Evolutionary conservation across 2,888 invertebrate species (phyloP), one percentile per base, ranked within the genome.

Genomic region (Allophyes oxyacanthae): DNA sequence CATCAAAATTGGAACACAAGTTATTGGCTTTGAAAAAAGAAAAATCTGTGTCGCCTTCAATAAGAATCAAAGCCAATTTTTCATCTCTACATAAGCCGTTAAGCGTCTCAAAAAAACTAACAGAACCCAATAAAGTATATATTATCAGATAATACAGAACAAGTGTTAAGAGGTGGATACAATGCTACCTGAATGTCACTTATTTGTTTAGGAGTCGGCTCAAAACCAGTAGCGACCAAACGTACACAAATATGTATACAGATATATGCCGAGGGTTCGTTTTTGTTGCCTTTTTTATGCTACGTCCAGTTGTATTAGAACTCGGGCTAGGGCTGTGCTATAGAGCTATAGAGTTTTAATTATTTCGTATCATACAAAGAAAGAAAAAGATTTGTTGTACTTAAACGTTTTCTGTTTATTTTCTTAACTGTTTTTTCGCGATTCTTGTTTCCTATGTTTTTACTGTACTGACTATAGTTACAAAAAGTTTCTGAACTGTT

Each of bases 191-290:
- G 92, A 82, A 66, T 90, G 91, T 92, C 91, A 89, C 88, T 87
- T 94, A 88, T 93, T 93, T 93, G 92, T 92, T 92, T 93, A 93
- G 93, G 92, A 84, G 84, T 84, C 86, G 83, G 84, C 84, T 91
- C 82, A 93, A 91, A 93, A 93, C 94, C 94, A 94, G 94, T 93
- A 94, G 94, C 93, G 75, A 84, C 71, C 85, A 84, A 88, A 89
- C 84, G 86, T 84, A 84, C 82, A 84, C 85, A 85, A 84, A 80
- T 75, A 79, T 20, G 20, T 20, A 20, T 71, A 80, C 77, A 77
- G 76, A 78, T 81, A 81, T 81, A 77, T 74, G 78, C 73, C 75
- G 79, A 82, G 86, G 88, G 86, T 86, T 79, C 66, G 79, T 92
- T 93, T 92, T 92, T 92, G 88, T 91, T 87, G 76, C 83, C 77